Evolutionary conservation across 2,797 vertebrate species (phyloP).

Genomic region (Caiman crocodilus): DNA sequence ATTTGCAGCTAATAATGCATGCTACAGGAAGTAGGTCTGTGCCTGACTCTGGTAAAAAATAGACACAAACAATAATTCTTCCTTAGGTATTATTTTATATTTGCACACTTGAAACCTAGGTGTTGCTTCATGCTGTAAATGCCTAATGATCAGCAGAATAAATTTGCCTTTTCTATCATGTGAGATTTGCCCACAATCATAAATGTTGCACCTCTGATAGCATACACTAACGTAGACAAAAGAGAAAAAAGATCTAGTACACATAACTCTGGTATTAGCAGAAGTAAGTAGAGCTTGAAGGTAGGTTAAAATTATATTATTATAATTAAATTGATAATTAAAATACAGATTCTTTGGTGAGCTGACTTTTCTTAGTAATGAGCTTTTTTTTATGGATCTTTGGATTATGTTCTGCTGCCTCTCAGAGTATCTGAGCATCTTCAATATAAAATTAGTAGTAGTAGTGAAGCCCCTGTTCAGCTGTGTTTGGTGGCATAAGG

Average conservation of each 20-base stretch:
- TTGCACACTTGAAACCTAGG: neutral
- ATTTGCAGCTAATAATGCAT: neutral
- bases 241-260: neutral
- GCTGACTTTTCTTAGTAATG: neutral
- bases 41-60: neutral
- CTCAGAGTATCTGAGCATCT: neutral
- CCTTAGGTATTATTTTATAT: neutral
- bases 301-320: neutral
- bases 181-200: neutral
- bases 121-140: neutral
- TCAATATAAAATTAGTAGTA: neutral
- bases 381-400: neutral
- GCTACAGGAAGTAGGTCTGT: neutral
- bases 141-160: neutral
- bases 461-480: neutral
- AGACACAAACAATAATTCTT: constrained; percentile 12
- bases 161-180: neutral
- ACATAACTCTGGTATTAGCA: neutral
- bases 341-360: neutral
- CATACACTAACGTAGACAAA: neutral
- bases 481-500: neutral
- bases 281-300: neutral
- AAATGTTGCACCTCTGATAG: too few species aligned
- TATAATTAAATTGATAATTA: neutral
- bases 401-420: neutral